Evolutionary conservation across 2,888 invertebrate species (phyloP).

Genomic region (Leptinotarsa rubiginosa): DNA sequence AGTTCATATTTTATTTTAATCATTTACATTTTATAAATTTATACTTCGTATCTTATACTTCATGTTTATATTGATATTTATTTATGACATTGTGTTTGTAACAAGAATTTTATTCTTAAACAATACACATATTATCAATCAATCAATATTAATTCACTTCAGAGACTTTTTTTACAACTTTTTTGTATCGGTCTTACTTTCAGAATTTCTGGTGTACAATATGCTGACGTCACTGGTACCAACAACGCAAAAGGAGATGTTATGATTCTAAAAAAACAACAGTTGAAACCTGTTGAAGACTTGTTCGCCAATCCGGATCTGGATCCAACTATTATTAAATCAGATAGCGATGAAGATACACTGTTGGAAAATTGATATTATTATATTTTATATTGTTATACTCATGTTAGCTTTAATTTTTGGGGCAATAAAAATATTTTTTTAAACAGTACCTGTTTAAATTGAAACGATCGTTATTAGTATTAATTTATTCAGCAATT

Average conservation of each 20-base stretch:
- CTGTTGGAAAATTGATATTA: constrained; percentile 18
- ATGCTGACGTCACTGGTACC: constrained; percentile 53
- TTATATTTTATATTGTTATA: background rate
- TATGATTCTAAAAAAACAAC: constrained; percentile 56
- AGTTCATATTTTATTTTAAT: too few species aligned
- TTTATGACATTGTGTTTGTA: too few species aligned
- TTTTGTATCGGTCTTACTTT: constrained; percentile 33
- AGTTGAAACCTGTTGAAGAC: constrained; percentile 59
- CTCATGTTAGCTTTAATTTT: background rate
- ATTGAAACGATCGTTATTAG: background rate
- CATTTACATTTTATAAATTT: too few species aligned
- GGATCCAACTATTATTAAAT: constrained; percentile 55
- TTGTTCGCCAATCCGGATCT: constrained; percentile 58
- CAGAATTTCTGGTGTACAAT: constrained; percentile 59
- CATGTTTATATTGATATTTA: too few species aligned
- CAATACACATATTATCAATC: too few species aligned
- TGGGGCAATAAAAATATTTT: constrained; percentile 3
- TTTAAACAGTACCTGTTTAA: background rate
- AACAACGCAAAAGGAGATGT: constrained; percentile 61
- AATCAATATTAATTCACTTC: constrained; percentile 11
- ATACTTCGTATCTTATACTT: too few species aligned
- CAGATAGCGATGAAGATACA: constrained; percentile 50
- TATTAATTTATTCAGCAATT: constrained; percentile 5
- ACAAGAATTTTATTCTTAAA: too few species aligned
- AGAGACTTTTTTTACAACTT: constrained; percentile 5